Conservation (phyloP, 1,140 invertebrate species). For the Heliconius congener region DNA sequence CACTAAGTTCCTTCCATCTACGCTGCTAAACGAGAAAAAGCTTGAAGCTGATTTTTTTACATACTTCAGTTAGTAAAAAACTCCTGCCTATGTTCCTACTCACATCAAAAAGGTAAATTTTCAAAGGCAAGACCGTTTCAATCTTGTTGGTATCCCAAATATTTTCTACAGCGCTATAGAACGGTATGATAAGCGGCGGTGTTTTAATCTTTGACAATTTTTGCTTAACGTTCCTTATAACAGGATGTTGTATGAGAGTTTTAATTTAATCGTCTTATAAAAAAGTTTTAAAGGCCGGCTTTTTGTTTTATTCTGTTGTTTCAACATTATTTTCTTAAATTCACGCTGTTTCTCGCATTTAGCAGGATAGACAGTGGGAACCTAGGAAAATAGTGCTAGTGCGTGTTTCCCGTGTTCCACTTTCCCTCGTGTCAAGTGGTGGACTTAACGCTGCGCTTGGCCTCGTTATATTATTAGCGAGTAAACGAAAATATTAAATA, state of each 20-base stretch:
- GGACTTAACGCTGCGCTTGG: too few species aligned
- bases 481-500: too few species aligned
- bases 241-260: not conserved
- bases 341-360: too few species aligned
- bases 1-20: too few species aligned
- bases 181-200: not conserved
- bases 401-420: too few species aligned
- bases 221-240: not conserved
- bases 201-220: not conserved
- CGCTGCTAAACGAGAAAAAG: too few species aligned
- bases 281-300: not conserved
- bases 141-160: conserved; percentile 4
- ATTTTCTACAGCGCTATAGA: not conserved
- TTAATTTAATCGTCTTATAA: not conserved
- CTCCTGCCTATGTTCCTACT: not conserved
- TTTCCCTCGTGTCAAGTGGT: too few species aligned
- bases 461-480: too few species aligned
- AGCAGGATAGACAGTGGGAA: too few species aligned
- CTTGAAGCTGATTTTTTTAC: too few species aligned
- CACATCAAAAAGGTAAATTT: not conserved
- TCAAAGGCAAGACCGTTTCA: not conserved
- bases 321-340: too few species aligned
- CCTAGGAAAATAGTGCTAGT: too few species aligned
- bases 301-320: not conserved
- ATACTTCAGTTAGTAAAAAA: not conserved